Evolutionary conservation across 92 coral and sea anemone species (phyloP).

Genomic region (Zoanthus gigantus): DNA sequence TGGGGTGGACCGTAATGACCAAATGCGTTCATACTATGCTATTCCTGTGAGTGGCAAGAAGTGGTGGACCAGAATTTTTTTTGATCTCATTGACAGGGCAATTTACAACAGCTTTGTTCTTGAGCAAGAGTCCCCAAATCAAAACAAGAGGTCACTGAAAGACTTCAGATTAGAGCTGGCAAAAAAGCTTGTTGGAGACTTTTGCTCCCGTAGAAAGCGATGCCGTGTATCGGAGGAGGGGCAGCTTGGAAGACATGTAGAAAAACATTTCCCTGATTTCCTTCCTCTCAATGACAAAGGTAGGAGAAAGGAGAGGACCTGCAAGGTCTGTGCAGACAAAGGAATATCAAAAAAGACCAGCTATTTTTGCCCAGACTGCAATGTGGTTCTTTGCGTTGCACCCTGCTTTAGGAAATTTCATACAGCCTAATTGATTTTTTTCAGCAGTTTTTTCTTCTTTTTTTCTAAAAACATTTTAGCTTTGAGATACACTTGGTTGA

Average conservation of each 20-base stretch:
- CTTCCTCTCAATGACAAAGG: constrained; percentile 61
- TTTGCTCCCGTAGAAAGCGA: constrained; percentile 7
- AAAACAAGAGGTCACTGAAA: neutral
- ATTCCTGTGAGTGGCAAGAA: constrained; percentile 45
- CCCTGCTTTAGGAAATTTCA: constrained; percentile 59
- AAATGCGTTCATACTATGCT: constrained; percentile 58
- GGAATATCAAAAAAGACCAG: constrained; percentile 37
- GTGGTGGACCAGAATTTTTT: constrained; percentile 54
- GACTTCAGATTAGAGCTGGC: constrained; percentile 31
- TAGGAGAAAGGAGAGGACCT: constrained; percentile 44
- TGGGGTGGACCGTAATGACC: constrained; percentile 65
- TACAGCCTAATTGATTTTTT: no score
- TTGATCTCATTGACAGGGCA: constrained; percentile 37
- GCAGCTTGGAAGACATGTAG: neutral
- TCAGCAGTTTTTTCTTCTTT: no score
- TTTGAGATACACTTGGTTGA: no score
- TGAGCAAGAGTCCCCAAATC: constrained; percentile 35
- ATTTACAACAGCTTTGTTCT: constrained; percentile 23
- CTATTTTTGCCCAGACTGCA: constrained; percentile 55
- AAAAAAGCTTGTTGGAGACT: constrained; percentile 45
- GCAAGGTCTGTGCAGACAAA: constrained; percentile 17
- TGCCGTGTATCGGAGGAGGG: neutral
- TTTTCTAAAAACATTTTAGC: no score
- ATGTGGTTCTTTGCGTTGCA: constrained; percentile 53
- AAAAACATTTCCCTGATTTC: constrained; percentile 51